A percentile compares a stretch with the other conserved stretches of the same genome.
phyloP scores from a whole-genome alignment of 2,113 vertebrate genomes.

The Tamias sibiricus region DNA sequence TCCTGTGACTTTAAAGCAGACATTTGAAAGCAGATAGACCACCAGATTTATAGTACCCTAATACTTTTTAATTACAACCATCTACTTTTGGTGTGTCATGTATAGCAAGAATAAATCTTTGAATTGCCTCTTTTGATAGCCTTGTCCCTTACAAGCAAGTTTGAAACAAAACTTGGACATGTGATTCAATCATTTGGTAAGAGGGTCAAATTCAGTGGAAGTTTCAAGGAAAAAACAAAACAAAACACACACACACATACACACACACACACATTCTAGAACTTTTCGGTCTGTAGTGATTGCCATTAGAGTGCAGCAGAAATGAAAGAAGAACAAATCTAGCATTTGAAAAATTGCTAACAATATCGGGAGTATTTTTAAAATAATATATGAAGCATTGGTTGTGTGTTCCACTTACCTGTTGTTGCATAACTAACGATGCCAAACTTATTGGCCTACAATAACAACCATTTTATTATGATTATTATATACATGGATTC shows the following conservation, averaged over 20 bases:
- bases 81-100: not conserved
- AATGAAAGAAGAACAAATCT: not conserved
- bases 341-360: not conserved
- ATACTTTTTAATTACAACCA: not conserved
- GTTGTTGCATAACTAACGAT: not conserved
- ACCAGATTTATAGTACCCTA: not conserved
- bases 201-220: constrained; percentile 5
- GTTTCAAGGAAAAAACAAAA: not conserved
- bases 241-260: not conserved
- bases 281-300: not conserved
- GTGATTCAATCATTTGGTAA: not conserved
- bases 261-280: too few relatives aligned
- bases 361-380: not conserved
- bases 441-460: not conserved
- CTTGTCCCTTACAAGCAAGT: not conserved
- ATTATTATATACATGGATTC: not conserved
- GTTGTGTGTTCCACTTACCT: not conserved
- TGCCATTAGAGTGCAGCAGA: not conserved
- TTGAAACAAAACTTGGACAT: not conserved
- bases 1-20: not conserved
- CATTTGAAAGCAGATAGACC: not conserved
- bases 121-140: not conserved
- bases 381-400: not conserved
- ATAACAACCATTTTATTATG: not conserved
- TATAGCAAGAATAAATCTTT: not conserved